These are phyloP conservation scores for Sarcophaga caerulescens DNA, from an alignment of 2,888 invertebrate species.

Conservation along the genomic window DNA sequence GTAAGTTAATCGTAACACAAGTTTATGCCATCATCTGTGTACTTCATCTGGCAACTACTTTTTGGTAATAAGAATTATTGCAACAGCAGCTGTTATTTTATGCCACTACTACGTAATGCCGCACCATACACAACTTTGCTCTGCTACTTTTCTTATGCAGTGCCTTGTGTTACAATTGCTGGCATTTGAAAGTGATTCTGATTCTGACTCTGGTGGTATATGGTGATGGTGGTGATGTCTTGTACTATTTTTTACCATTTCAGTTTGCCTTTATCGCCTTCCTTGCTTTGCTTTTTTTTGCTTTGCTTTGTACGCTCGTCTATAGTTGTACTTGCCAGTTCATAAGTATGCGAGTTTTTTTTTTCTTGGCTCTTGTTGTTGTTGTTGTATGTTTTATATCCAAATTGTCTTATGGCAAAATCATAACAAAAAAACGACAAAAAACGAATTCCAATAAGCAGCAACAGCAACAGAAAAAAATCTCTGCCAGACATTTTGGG, in stretches of 20 bases:
- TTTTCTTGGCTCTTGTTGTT: slow-evolving; percentile 43
- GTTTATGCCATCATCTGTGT: slow-evolving; percentile 77
- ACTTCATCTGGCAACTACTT: slow-evolving; percentile 78
- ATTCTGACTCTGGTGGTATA: background rate
- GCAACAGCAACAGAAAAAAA: slow-evolving; percentile 51
- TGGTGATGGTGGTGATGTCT: background rate
- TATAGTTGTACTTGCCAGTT: slow-evolving; percentile 64
- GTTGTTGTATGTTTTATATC: slow-evolving; percentile 72
- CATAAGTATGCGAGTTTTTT: slow-evolving; percentile 72
- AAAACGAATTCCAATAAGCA: slow-evolving; percentile 56
- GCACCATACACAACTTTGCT: slow-evolving; percentile 26
- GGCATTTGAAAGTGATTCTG: slow-evolving; percentile 8
- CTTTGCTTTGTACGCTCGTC: background rate
- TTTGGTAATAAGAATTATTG: slow-evolving; percentile 76
- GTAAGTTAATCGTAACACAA: slow-evolving; percentile 58
- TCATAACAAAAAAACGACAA: slow-evolving; percentile 18
- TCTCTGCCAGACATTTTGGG: slow-evolving; percentile 75
- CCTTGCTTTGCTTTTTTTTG: slow-evolving; percentile 64
- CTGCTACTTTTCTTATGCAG: background rate
- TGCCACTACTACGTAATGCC: slow-evolving; percentile 13
- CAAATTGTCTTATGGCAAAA: slow-evolving; percentile 59
- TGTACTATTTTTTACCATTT: slow-evolving; percentile 21
- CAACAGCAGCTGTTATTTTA: slow-evolving; percentile 76
- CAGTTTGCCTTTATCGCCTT: background rate
- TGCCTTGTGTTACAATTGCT: background rate